These are phyloP conservation scores for Erpetoichthys calabaricus DNA, from an alignment of 2,797 vertebrate genomes.

Conservation along the genomic window DNA sequence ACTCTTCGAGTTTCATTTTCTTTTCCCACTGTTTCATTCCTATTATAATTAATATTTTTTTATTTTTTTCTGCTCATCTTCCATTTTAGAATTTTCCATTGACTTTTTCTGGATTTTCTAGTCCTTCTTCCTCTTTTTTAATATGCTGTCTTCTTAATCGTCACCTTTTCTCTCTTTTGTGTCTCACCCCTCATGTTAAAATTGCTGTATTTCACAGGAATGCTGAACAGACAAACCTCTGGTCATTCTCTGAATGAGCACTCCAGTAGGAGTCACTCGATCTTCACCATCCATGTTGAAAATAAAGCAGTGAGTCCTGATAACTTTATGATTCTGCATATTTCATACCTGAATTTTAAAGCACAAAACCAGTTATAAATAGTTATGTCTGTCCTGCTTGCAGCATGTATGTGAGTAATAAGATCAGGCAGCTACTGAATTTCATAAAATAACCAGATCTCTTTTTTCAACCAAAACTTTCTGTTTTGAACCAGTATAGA, in stretches of 20 bases:
- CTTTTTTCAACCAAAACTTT: no score
- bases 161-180: neutral
- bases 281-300: slow-evolving; percentile 38
- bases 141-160: neutral
- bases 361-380: no score
- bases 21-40: no score
- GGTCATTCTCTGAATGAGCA: slow-evolving; percentile 45
- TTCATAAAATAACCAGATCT: no score
- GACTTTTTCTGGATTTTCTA: neutral
- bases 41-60: neutral
- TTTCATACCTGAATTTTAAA: no score
- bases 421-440: no score
- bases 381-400: no score
- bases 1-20: no score
- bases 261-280: slow-evolving; percentile 53
- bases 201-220: slow-evolving; percentile 27
- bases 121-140: neutral
- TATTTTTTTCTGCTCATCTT: neutral
- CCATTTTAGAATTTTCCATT: no score
- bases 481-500: no score
- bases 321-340: no score
- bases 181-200: neutral
- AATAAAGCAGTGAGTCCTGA: slow-evolving; percentile 6
- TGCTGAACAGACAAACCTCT: slow-evolving; percentile 34
- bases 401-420: no score